Conservation (phyloP, 2,888 invertebrate genomes). For the Asteroscopus sphinx region DNA sequence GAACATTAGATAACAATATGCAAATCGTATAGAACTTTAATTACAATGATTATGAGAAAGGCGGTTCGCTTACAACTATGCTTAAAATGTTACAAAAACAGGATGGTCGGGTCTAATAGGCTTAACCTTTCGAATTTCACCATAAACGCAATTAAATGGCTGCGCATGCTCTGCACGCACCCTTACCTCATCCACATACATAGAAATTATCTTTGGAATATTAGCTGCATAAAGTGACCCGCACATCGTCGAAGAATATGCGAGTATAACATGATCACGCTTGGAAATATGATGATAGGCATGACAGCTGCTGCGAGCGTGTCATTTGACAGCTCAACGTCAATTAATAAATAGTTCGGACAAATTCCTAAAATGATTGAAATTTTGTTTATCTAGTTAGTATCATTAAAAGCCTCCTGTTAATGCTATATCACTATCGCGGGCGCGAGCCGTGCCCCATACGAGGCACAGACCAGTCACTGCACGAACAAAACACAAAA, state of each 20-base stretch:
- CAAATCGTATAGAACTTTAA: constrained; percentile 58
- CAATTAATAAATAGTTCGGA: constrained; percentile 27
- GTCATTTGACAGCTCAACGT: constrained; percentile 39
- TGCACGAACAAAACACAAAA: too few relatives aligned
- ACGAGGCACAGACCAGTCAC: too few relatives aligned
- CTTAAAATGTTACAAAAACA: constrained; percentile 68
- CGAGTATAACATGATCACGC: constrained; percentile 50
- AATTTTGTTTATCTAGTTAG: constrained; percentile 28
- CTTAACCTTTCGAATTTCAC: constrained; percentile 81
- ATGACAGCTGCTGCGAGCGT: constrained; percentile 48
- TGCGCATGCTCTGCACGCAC: constrained; percentile 65
- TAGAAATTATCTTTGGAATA: constrained; percentile 49
- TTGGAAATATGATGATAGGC: constrained; percentile 47
- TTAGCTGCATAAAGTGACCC: constrained; percentile 44
- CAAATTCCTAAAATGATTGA: constrained; percentile 10
- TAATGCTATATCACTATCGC: too few relatives aligned
- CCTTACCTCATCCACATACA: constrained; percentile 50
- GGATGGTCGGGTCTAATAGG: constrained; percentile 70
- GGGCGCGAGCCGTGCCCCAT: too few relatives aligned
- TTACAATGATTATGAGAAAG: constrained; percentile 63
- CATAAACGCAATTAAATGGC: constrained; percentile 78
- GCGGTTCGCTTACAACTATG: constrained; percentile 68
- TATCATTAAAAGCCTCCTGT: constrained; percentile 11
- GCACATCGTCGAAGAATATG: constrained; percentile 50
- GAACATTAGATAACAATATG: constrained; percentile 56